Base-by-base conservation (phyloP, 2,888 invertebrate species). In the Eupeodes luniger region DNA sequence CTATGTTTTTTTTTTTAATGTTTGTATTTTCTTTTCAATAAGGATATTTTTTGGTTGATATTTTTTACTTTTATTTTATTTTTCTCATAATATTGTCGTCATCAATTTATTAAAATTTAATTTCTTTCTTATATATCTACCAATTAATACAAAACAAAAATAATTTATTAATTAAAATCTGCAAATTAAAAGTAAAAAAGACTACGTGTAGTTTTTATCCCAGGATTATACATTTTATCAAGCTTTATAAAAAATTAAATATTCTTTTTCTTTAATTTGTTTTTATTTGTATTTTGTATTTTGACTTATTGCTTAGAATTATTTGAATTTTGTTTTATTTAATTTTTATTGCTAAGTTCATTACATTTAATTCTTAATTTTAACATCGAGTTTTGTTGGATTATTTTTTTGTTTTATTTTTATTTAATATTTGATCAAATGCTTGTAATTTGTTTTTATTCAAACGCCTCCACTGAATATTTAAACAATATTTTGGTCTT, bases 401-500 rank as follows among this genome's bases (percentile, higher is more conserved):
- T 44, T 10, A 6, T 62, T 62, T 62, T 44, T 16, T 27, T 3
- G 2, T 27, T 27, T 27, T 27, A 27, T 27, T 27, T 27, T 27
- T 27, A 27, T 62, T 62, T 62, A 16, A 10, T 66, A 19, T 47
- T 57, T 72, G 10, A 72, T 72, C 44, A 70, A 70, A 57, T 70
- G 55, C 55, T 12, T 53, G 34, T 59, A 34, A 16, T 44, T 55
- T 40, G 36, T 34, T 3, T 67, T 51, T 34, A 2, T 40, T 9
- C 40, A 27, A 27, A 40, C 40, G 40, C 40, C 57, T 57, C 70
- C 57, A 70, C 40, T 62, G 70, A 77, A 59, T 27, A 72, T 70
- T 67, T 53, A 66, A 70, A 79, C 75, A 86, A 81, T 77, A 72
- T 47, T 66, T 66, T 83, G 87, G 87, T 87, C 83, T 53, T 82